Base-by-base conservation (phyloP, 2,888 invertebrate species). In the Muschampia plurimacula region DNA sequence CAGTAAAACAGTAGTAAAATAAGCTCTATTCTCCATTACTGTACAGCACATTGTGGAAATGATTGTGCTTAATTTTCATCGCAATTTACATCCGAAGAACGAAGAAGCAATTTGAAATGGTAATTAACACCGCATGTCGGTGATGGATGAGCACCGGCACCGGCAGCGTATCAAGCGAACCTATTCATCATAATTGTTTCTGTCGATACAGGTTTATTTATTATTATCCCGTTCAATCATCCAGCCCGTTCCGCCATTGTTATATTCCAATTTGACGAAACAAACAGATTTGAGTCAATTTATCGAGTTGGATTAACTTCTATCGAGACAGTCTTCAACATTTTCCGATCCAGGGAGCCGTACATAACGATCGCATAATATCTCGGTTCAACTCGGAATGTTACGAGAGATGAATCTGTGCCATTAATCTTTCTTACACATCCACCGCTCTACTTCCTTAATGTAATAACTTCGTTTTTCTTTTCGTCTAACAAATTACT, bases 31-130 rank as follows among this genome's bases (percentile, higher is more conserved):
- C 63, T 28, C 15, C 13, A 59, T 65, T 59, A 46, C 4, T 55
- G 28, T 57, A 67, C 39, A 63, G 65, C 70, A 15, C 71, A 76
- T 77, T 76, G 75, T 77, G 81, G 79, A 79, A 84, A 78, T 81
- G 82, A 80, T 73, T 77, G 74, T n/a, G 72, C 75, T 77, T 77
- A 74, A 79, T 76, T 77, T 75, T 83, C 82, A 79, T 76, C 75
- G 79, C 81, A 82, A 86, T 86, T 86, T 85, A 84, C 83, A 84
- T 82, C 80, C 78, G 83, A 84, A 84, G 83, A 79, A 84, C 78
- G 83, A 84, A 84, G 83, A 79, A 84, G 84, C 82, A 83, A 88
- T 91, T 91, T 88, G 86, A 88, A 89, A 87, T 89, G 84, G 86
- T 91, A 91, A 92, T 92, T 89, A 91, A 86, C 84, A 86, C 82